Evolutionary conservation across 2,797 vertebrate species (phyloP), one percentile per base, ranked within the genome.

Genomic region (Lutjanus argentimaculatus): DNA sequence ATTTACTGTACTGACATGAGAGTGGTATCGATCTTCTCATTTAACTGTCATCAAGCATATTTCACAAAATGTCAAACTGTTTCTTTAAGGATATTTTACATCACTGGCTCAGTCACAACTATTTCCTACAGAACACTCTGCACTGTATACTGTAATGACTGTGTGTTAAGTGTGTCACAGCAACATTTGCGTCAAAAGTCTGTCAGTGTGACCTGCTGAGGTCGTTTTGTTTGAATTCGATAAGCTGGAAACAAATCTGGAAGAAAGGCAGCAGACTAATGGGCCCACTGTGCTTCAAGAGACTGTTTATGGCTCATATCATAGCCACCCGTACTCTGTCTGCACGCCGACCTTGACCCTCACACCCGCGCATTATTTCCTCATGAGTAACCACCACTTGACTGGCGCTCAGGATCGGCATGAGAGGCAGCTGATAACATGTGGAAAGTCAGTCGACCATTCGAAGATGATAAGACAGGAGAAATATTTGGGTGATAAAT

Each of bases 341-440:
- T 81, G 83, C 11, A 71, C 13, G 59, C 55, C 55, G 88, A 94
- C 93, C 93, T 94, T 93, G 75, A 93, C 85, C 89, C 89, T 46
- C 77, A 80, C 77, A 79, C 84, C 57, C 62, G 75, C 75, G 83
- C 90, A 91, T 94, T 93, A 91, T 92, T 95, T 93, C 89, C 90
- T 87, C 77, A 85, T 95, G 93, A 95, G 92, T 94, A 92, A 92
- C 87, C 85, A 79, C 67, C 90, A 89, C 93, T 95, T 88, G 80
- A 90, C 86, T 85, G 69, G 72, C 3, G 49, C 90, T 93, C 77
- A 63, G 82, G 76, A 86, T 63, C 85, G 84, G 72, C 78, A 80
- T 80, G 81, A 90, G 84, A 89, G 88, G 79, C 88, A 88, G 85
- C 90, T 89, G 94, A 95, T 95, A 95, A 89, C 80, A 56, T 64